Conservation (phyloP, 1,140 invertebrate genomes). For the Zaprionus gabonicus region DNA sequence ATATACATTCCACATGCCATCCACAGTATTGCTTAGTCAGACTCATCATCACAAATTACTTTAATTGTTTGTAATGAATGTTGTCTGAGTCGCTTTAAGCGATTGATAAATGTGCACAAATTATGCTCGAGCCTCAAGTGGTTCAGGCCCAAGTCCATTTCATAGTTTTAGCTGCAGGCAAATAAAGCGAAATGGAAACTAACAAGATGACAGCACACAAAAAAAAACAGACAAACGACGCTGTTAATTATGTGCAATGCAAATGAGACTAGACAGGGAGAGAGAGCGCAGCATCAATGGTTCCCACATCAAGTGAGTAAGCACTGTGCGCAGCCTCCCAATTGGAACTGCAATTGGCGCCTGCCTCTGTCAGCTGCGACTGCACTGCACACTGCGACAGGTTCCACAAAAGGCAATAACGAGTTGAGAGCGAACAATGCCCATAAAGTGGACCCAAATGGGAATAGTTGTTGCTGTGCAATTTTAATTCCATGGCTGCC, state of each 20-base stretch:
- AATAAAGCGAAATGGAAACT: conserved; percentile 51
- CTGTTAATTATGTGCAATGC: conserved; percentile 67
- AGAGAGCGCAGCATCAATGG: background rate
- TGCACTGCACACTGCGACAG: conserved; percentile 24
- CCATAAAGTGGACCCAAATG: conserved; percentile 73
- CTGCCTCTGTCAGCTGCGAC: conserved; percentile 27
- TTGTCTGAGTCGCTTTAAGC: conserved; percentile 17
- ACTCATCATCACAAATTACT: conserved; percentile 22
- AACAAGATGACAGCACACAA: conserved; percentile 39
- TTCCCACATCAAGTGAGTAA: conserved; percentile 46
- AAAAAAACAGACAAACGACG: conserved; percentile 32
- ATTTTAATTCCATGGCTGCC: conserved; percentile 48
- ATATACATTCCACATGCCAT: conserved; percentile 18
- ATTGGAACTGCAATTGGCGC: conserved; percentile 42
- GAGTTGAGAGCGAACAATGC: conserved; percentile 57
- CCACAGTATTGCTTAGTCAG: conserved; percentile 11
- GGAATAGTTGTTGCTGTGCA: conserved; percentile 30
- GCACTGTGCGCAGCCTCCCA: conserved; percentile 31
- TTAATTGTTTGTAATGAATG: conserved; percentile 62
- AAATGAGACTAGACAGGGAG: conserved; percentile 58
- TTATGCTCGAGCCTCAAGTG: conserved; percentile 14
- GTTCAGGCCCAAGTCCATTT: conserved; percentile 19
- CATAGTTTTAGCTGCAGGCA: conserved; percentile 28
- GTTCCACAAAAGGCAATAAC: conserved; percentile 64
- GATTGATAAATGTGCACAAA: conserved; percentile 58